phyloP scores from a whole-genome alignment of 1,140 invertebrate genomes.

The Pectinophora gossypiella region DNA sequence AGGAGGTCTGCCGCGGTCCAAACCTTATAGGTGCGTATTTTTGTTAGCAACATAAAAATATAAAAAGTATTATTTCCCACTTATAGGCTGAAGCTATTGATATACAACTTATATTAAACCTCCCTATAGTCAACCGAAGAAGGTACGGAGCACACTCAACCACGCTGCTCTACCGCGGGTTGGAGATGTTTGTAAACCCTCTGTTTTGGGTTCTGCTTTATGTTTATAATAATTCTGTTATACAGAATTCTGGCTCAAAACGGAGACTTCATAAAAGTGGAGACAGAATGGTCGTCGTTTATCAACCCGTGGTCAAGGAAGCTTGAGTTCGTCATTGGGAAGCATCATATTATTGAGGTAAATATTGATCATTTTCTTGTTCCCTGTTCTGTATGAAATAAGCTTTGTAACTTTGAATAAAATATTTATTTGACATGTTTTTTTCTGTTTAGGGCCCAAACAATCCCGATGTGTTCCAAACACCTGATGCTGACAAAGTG shows the following conservation, averaged over 20 bases:
- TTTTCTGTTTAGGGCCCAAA: slow-evolving; percentile 79
- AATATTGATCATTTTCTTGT: neutral
- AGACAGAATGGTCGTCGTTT: slow-evolving; percentile 96
- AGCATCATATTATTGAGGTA: slow-evolving; percentile 89
- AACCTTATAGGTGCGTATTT: slow-evolving; percentile 76
- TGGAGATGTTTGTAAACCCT: too few relatives aligned
- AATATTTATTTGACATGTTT: slow-evolving; percentile 9
- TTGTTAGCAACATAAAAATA: too few relatives aligned
- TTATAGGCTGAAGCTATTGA: too few relatives aligned
- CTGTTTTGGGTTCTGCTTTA: too few relatives aligned
- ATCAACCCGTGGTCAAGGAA: slow-evolving; percentile 95
- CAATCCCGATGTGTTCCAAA: slow-evolving; percentile 84
- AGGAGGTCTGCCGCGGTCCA: slow-evolving; percentile 80
- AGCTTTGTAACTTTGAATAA: neutral
- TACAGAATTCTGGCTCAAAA: slow-evolving; percentile 87
- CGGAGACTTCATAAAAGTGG: slow-evolving; percentile 86
- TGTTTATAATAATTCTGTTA: slow-evolving; percentile 1
- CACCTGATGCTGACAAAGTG: slow-evolving; percentile 55
- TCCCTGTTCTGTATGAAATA: too few relatives aligned
- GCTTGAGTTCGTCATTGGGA: slow-evolving; percentile 93
- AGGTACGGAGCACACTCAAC: too few relatives aligned
- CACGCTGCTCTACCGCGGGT: too few relatives aligned
- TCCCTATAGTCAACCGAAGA: too few relatives aligned
- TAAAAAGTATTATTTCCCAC: too few relatives aligned
- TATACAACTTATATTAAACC: too few relatives aligned